Evolutionary conservation across 2,113 vertebrate genomes (phyloP).

Genomic region (Pygoscelis adeliae): DNA sequence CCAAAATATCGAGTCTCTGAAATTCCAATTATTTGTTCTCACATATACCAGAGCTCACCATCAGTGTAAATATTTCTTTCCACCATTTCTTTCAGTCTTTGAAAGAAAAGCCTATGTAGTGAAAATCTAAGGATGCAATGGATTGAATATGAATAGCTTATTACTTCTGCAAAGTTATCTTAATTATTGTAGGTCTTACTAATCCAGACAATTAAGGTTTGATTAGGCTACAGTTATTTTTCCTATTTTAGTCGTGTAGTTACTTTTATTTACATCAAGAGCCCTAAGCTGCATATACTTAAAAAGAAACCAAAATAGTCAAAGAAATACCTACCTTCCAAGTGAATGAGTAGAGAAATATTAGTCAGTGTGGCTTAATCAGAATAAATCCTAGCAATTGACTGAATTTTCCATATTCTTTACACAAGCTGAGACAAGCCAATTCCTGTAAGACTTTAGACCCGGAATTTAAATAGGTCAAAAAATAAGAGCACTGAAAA

Average conservation of each 20-base stretch:
- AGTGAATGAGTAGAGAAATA: neutral
- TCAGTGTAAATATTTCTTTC: neutral
- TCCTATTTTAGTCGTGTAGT: neutral
- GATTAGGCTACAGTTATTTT: constrained; percentile 53
- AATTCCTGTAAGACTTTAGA: neutral
- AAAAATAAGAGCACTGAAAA: neutral
- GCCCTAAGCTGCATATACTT: neutral
- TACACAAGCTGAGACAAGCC: neutral
- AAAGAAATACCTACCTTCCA: neutral
- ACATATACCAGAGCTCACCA: neutral
- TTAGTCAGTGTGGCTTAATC: neutral
- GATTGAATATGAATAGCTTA: neutral
- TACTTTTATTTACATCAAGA: constrained; percentile 19
- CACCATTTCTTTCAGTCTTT: neutral
- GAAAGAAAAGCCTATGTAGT: neutral
- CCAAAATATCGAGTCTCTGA: neutral
- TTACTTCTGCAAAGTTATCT: neutral
- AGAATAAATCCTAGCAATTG: neutral
- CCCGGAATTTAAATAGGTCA: neutral
- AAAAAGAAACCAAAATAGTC: neutral
- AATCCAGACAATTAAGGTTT: constrained; percentile 34
- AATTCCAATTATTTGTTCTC: neutral
- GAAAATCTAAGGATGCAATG: neutral
- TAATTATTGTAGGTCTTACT: neutral
- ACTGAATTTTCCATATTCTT: neutral